Evolutionary conservation across 2,797 vertebrate genomes (phyloP).

Genomic region (Discoglossus pictus): DNA sequence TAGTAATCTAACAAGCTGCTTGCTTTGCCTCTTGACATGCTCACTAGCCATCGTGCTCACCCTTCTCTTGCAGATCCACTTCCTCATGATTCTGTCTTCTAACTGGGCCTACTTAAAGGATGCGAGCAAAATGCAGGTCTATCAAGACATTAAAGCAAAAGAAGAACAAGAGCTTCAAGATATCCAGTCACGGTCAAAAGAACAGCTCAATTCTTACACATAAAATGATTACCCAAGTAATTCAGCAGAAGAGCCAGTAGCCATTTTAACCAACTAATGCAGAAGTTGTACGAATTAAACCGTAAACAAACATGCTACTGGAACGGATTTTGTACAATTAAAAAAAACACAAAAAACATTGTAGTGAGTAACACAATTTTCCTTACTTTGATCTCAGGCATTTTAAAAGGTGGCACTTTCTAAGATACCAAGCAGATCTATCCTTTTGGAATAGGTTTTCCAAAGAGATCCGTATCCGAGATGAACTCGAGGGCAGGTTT

Average conservation of each 20-base stretch:
- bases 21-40: constrained; percentile 93
- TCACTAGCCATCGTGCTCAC: constrained; percentile 95
- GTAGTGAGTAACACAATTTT: constrained; percentile 57
- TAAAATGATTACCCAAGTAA: constrained; percentile 77
- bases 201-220: constrained; percentile 99
- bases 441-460: background rate
- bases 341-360: constrained; percentile 53
- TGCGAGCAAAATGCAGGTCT: constrained; percentile 97
- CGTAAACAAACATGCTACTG: constrained; percentile 79
- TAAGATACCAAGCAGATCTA: constrained; percentile 48
- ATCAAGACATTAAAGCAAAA: constrained; percentile 99
- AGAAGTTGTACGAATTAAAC: constrained; percentile 67
- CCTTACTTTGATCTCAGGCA: constrained; percentile 61
- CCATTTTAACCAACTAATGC: constrained; percentile 82
- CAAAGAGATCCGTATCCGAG: background rate
- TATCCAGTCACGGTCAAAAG: constrained; percentile 98
- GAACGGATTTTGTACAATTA: constrained; percentile 67
- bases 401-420: constrained; percentile 77
- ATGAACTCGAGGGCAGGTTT: background rate
- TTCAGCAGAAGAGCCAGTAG: constrained; percentile 76
- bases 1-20: constrained; percentile 86
- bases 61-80: constrained; percentile 99
- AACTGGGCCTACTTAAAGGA: constrained; percentile 99
- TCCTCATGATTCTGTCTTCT: constrained; percentile 99
- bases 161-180: constrained; percentile 98